These are phyloP conservation scores for Oreochromis tanganicae DNA, from an alignment of 2,113 vertebrate species.

Conservation along the genomic window DNA sequence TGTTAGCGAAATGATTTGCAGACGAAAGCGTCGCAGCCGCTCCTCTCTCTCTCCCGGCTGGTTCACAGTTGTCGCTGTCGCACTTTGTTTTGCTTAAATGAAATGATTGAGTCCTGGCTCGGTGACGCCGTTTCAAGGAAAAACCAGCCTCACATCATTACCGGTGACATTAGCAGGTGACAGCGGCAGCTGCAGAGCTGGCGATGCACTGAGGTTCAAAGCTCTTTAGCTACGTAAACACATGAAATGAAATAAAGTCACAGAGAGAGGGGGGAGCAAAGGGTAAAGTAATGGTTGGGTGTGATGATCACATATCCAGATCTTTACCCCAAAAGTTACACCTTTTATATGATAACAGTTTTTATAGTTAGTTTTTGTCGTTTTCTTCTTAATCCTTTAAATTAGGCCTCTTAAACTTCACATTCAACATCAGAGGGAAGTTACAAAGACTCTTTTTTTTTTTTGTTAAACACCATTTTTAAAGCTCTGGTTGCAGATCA, in stretches of 20 bases:
- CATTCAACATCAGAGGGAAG: background rate
- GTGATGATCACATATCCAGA: background rate
- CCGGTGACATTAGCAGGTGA: constrained; percentile 63
- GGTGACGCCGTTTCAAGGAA: constrained; percentile 27
- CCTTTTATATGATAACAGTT: background rate
- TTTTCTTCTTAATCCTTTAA: background rate
- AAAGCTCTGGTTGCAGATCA: constrained; percentile 36
- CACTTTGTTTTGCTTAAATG: constrained; percentile 62
- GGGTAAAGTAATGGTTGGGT: background rate
- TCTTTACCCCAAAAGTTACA: background rate
- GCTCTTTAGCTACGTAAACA: constrained; percentile 23
- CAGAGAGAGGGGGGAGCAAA: background rate
- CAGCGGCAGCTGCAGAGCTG: constrained; percentile 23
- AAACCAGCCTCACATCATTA: constrained; percentile 48
- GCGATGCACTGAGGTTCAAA: constrained; percentile 47
- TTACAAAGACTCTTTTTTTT: background rate
- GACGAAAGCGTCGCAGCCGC: constrained; percentile 27
- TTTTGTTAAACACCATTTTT: constrained; percentile 1
- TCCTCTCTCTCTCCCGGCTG: background rate
- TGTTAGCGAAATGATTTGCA: constrained; percentile 41
- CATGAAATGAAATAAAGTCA: constrained; percentile 24
- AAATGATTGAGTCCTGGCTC: constrained; percentile 54
- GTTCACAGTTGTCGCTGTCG: constrained; percentile 48
- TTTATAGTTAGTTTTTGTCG: background rate
- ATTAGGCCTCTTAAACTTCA: background rate